A percentile compares a stretch with the other conserved stretches of the same genome.
phyloP scores from a whole-genome alignment of 2,797 vertebrate genomes.

The Pantherophis vulpinus region DNA sequence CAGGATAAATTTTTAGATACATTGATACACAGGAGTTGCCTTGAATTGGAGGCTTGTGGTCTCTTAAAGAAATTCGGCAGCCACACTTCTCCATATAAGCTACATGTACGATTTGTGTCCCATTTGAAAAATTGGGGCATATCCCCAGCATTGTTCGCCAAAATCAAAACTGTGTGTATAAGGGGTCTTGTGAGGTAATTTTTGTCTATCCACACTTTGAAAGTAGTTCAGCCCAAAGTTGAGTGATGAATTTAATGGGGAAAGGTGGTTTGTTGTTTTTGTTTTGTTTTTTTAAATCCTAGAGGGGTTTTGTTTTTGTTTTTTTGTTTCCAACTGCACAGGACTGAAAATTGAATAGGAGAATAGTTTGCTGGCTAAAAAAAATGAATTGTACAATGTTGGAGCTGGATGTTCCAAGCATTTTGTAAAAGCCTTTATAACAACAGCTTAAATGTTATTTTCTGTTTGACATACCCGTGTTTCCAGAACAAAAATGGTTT shows the following conservation, averaged over 20 bases:
- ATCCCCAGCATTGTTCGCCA: not conserved
- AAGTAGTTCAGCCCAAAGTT: not conserved
- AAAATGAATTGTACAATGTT: not conserved
- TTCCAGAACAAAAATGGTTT: constrained; percentile 66
- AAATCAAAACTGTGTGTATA: not conserved
- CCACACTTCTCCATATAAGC: not conserved
- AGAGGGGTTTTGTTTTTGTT: not conserved
- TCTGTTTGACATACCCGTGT: constrained; percentile 54
- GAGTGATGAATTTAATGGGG: not conserved
- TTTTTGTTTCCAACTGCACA: constrained; percentile 27
- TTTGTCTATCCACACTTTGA: not conserved
- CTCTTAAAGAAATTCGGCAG: not conserved
- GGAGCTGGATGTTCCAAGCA: not conserved
- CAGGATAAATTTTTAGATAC: not conserved
- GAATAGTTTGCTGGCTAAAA: constrained; percentile 53
- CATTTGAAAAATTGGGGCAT: not conserved
- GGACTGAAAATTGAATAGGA: constrained; percentile 57
- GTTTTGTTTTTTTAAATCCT: not conserved
- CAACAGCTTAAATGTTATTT: constrained; percentile 43
- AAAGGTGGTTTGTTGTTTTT: not conserved
- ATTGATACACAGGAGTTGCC: too few species aligned
- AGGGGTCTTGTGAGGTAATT: not conserved
- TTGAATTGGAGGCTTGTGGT: not conserved
- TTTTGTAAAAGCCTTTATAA: constrained; percentile 32
- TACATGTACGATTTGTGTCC: not conserved